Evolutionary conservation across 2,888 invertebrate species (phyloP), one percentile per base, ranked within the genome.

Genomic region (Pemphredon lugubris): DNA sequence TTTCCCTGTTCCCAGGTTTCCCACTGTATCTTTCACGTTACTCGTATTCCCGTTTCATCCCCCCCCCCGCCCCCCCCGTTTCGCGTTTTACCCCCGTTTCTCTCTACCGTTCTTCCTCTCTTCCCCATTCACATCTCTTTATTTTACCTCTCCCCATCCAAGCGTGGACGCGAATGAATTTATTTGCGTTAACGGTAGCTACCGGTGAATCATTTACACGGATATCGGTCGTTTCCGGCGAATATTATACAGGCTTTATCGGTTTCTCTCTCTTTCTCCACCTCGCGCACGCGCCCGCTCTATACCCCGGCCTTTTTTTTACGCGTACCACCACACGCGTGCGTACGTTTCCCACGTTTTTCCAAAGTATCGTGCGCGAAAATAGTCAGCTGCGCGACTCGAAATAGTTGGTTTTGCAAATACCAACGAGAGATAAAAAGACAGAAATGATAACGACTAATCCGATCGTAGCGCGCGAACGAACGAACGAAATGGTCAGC

Each of bases 151-250:
- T 7, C 18, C 4, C 14, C 9, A 30, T 14, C 16, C 39, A 37
- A 34, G 57, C 51, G 64, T 48, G 47, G 50, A 57, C 65, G 57
- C 60, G 37, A 75, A 73, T 73, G 75, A 77, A 81, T 81, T 73
- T 80, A 81, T 75, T 73, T 69, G 71, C 50, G 45, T 55, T 60
- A 61, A 44, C 53, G 50, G 23, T 53, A 54, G 54, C 63, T 58
- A 50, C 30, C 54, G 55, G 65, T 69, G 71, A 79, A 77, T 79
- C 73, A 73, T 77, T 79, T 75, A 71, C 61, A 32, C 66, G 77
- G 55, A 66, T 75, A 70, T 63, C 54, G 51, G 39, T 53, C 64
- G 48, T 70, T 71, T 55, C 63, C 69, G 32, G 32, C 57, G 50
- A 57, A 61, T 70, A 71, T 73, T 69, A 66, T 60, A 74, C 48